Evolutionary conservation across 2,113 vertebrate genomes (phyloP).

Genomic region (Struthio camelus): DNA sequence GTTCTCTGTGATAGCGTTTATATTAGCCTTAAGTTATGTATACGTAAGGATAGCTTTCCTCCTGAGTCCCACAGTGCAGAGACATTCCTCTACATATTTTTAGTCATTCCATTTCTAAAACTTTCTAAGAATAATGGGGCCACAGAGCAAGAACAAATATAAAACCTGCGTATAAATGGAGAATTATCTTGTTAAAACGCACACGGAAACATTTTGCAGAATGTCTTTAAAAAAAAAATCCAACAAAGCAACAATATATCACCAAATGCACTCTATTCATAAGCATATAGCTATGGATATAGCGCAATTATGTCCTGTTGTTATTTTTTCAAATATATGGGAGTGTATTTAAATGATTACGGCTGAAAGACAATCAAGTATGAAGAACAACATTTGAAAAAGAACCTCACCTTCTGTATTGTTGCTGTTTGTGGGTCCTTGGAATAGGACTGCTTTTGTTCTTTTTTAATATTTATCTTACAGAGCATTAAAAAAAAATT

Average conservation of each 20-base stretch:
- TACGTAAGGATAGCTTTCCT: background rate
- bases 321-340: background rate
- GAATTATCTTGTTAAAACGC: background rate
- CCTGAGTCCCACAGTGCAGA: accelerated
- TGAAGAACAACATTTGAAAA: background rate
- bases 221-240: background rate
- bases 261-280: background rate
- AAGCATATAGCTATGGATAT: background rate
- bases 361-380: background rate
- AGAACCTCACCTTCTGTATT: background rate
- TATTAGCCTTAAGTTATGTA: accelerated
- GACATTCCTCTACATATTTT: background rate
- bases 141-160: background rate
- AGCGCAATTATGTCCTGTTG: background rate
- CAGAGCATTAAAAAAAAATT: background rate
- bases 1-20: accelerated
- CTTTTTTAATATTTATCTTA: background rate
- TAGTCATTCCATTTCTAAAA: background rate
- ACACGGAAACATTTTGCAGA: background rate
- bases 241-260: background rate
- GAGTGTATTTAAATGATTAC: background rate
- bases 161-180: background rate
- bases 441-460: background rate
- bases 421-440: background rate
- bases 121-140: background rate